Evolutionary conservation across 2,888 invertebrate genomes (phyloP).

Genomic region (Rhingia campestris): DNA sequence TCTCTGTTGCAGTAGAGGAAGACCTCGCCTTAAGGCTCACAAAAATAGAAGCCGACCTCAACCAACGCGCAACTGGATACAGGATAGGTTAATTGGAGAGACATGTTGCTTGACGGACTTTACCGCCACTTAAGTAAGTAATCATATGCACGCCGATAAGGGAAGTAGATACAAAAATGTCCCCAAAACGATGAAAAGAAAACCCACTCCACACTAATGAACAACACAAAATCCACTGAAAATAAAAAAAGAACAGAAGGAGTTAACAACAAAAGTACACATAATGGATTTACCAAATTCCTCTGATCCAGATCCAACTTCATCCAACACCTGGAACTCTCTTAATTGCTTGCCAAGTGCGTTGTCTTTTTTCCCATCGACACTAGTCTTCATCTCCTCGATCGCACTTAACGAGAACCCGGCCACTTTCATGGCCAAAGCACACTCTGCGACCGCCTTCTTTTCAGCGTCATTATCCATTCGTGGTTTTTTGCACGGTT

Average conservation of each 20-base stretch:
- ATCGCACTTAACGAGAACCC: constrained; percentile 81
- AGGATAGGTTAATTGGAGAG: too few relatives aligned
- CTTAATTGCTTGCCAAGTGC: constrained; percentile 82
- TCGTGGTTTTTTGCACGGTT: constrained; percentile 66
- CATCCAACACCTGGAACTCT: constrained; percentile 87
- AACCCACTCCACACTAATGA: too few relatives aligned
- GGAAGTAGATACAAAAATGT: too few relatives aligned
- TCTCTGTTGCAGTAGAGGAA: too few relatives aligned
- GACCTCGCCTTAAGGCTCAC: too few relatives aligned
- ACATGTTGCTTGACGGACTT: too few relatives aligned
- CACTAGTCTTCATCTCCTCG: constrained; percentile 79
- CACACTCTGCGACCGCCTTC: constrained; percentile 74
- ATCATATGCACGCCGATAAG: too few relatives aligned
- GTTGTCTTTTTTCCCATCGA: constrained; percentile 78
- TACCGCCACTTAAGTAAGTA: too few relatives aligned
- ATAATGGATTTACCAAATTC: constrained; percentile 76
- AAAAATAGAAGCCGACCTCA: too few relatives aligned
- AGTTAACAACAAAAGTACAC: background rate
- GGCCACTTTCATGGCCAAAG: constrained; percentile 78
- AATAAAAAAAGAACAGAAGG: constrained; percentile 10
- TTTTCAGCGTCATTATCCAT: constrained; percentile 71
- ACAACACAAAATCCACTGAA: too few relatives aligned
- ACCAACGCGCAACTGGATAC: too few relatives aligned
- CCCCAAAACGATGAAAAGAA: too few relatives aligned
- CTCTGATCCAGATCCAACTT: constrained; percentile 84